Evolutionary conservation across 2,113 vertebrate genomes (phyloP).

Genomic region (Brachyhypopomus gauderio): DNA sequence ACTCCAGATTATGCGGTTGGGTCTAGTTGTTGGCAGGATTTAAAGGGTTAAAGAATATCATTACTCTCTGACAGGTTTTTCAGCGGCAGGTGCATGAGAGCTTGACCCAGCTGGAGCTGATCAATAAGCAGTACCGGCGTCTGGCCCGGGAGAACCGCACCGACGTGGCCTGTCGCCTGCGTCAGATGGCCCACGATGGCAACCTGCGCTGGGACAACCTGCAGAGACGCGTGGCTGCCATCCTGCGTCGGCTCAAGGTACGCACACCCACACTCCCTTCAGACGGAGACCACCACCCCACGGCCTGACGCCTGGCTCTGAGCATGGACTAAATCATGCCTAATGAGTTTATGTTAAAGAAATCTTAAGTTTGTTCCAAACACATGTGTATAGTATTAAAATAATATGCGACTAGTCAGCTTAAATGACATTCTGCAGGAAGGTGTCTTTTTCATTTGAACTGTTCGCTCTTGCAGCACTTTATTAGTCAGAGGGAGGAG

Average conservation of each 20-base stretch:
- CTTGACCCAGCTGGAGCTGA: constrained; percentile 92
- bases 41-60: too few relatives aligned
- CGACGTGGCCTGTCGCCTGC: constrained; percentile 82
- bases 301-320: not conserved
- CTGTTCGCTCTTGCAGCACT: constrained; percentile 78
- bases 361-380: too few relatives aligned
- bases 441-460: not conserved
- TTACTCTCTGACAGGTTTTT: constrained; percentile 77
- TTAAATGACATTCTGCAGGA: not conserved
- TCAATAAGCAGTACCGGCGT: constrained; percentile 96
- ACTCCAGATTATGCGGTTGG: too few relatives aligned
- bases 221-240: constrained; percentile 88
- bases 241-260: constrained; percentile 94
- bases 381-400: too few relatives aligned
- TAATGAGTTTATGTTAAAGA: too few relatives aligned
- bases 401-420: too few relatives aligned
- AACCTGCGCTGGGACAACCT: constrained; percentile 97
- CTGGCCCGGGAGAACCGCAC: constrained; percentile 95
- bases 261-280: not conserved
- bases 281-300: not conserved
- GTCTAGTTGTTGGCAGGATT: too few relatives aligned
- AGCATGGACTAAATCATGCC: too few relatives aligned
- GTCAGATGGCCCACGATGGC: constrained; percentile 89
- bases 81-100: constrained; percentile 94
- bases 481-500: constrained; percentile 94